A percentile compares a stretch with the other conserved stretches of the same genome.
Evolutionary conservation across 1,140 invertebrate genomes (phyloP).

Genomic region (Leptinotarsa defecta): DNA sequence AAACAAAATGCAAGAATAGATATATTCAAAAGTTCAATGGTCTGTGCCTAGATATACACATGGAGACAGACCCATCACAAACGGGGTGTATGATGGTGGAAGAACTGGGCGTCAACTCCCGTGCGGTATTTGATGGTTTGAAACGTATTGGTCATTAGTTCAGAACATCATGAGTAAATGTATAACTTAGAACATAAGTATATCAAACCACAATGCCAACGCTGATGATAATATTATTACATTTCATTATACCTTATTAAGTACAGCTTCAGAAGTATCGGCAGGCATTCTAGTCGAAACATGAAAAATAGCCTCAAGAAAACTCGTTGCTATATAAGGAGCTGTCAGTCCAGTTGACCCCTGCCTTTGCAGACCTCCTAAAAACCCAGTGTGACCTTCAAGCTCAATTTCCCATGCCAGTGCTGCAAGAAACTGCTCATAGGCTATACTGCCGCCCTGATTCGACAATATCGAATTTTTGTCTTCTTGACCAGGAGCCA

Average conservation of each 20-base stretch:
- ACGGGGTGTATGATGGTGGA: no score
- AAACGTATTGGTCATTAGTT: no score
- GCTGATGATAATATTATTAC: no score
- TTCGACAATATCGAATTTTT: constrained; percentile 90
- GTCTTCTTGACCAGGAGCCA: constrained; percentile 95
- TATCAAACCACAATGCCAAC: no score
- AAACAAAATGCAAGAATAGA: neutral
- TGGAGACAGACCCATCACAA: no score
- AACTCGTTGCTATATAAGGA: constrained; percentile 95
- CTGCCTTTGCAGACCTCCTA: constrained; percentile 91
- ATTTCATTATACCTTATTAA: constrained; percentile 76
- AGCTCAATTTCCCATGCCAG: constrained; percentile 97
- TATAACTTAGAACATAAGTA: no score
- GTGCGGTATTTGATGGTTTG: no score
- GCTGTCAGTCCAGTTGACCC: constrained; percentile 89
- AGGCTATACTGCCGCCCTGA: constrained; percentile 83
- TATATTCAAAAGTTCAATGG: no score
- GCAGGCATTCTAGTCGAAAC: constrained; percentile 98
- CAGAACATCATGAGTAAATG: no score
- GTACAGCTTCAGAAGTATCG: constrained; percentile 80
- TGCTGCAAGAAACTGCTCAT: constrained; percentile 92
- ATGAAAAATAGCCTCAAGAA: constrained; percentile 88
- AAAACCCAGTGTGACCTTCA: constrained; percentile 93
- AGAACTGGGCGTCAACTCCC: no score
- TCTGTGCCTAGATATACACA: no score